Base-by-base conservation (phyloP, 92 coral and sea anemone species). In the Phenganax stokvisi region DNA sequence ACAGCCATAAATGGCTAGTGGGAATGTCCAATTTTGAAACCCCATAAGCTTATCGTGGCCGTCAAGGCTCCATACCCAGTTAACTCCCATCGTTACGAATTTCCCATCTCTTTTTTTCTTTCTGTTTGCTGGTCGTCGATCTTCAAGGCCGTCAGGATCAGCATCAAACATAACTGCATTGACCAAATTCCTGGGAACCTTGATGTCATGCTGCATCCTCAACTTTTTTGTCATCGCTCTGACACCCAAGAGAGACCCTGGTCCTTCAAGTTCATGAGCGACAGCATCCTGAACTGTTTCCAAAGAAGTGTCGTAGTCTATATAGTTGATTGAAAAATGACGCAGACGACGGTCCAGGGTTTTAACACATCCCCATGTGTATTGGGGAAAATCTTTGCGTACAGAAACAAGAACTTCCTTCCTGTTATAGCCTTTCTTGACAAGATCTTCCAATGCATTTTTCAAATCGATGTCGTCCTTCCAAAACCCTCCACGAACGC, bases 111-210 rank as follows among this genome's bases (percentile, higher is more conserved):
- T 28, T 47, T 37, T 37, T 37, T 37, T 37, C 3, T 37, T 5
- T 37, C 47, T 37, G 47, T 37, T 37, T 37, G 47, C 47, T 37
- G 47, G 47, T 37, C 47, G 47, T 37, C 47, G 47, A 37, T 37
- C 69, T 57, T 29, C 71, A 15, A 79, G 55, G 9, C 83, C 74
- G 51, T 86, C 83, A 2, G 86, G 86, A 68, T 81, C 89, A 57
- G 77, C 56, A 25, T 76, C 89, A 10, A 83, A 54, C 72, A 82
- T 60, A 75, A 83, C 53, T 61, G 83, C 74, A 71, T 84, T 31
- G 28, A 87, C 90, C 51, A 80, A 71, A 80, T 87, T 82, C 16
- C 87, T 64, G 56, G 90, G 85, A 54, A 68, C 87, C 73, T 84
- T 56, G 10, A 80, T 69, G 55, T 84, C 81, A 71, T 86, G 83